phyloP scores from a whole-genome alignment of 2,113 vertebrate species.

The Cacatua alba region DNA sequence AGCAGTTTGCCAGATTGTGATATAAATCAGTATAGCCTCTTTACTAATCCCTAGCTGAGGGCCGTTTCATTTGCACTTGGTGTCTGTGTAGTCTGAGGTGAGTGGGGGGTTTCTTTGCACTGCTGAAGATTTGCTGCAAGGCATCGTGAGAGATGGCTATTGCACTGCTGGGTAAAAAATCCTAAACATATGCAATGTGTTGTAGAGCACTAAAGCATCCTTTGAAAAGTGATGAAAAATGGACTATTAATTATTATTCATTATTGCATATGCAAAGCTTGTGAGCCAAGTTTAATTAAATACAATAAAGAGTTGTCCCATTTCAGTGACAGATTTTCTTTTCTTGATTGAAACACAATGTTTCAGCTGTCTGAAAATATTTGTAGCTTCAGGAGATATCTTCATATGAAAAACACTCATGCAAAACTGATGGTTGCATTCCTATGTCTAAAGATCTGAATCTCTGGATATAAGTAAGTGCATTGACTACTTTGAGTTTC shows the following conservation, averaged over 20 bases:
- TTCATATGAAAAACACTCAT: neutral
- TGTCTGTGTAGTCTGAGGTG: neutral
- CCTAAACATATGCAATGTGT: neutral
- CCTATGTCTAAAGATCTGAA: neutral
- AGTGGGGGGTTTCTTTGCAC: neutral
- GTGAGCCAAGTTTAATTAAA: conserved; percentile 32
- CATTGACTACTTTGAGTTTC: neutral
- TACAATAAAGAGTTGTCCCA: neutral
- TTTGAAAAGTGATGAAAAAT: conserved; percentile 12
- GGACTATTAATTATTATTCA: neutral
- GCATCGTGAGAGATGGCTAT: neutral
- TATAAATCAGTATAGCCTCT: neutral
- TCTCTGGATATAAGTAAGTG: neutral
- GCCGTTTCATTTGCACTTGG: neutral
- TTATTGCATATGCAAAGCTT: neutral
- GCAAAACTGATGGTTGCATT: neutral
- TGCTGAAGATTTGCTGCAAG: neutral
- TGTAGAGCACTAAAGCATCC: neutral
- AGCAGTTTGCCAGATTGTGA: neutral
- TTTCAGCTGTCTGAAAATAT: neutral
- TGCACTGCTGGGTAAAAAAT: neutral
- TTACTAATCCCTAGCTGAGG: neutral
- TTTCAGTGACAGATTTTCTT: neutral
- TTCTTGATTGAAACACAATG: neutral
- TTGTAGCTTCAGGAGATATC: neutral